Conservation (phyloP, 1,140 invertebrate genomes). For the Brachionus manjavacas region DNA sequence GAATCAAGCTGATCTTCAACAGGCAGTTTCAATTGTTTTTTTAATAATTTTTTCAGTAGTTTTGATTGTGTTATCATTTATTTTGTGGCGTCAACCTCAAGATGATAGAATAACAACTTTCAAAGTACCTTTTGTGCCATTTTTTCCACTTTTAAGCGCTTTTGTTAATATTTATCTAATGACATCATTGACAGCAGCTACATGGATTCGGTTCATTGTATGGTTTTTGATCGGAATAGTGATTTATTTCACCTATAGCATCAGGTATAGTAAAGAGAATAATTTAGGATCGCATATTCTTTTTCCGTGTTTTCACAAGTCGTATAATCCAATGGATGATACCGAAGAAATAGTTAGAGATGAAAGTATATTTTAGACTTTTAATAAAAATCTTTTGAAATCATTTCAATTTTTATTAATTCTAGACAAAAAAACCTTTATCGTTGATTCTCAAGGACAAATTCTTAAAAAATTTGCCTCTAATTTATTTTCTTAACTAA, state of each 20-base stretch:
- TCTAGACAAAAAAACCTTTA: too few relatives aligned
- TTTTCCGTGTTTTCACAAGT: background rate
- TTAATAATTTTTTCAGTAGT: background rate
- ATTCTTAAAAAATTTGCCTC: too few relatives aligned
- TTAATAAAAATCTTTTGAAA: background rate
- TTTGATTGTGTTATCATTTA: background rate
- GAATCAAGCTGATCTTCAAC: constrained; percentile 43
- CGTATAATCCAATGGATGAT: background rate
- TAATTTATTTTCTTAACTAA: too few relatives aligned
- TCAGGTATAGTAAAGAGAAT: constrained; percentile 31
- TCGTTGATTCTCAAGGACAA: too few relatives aligned
- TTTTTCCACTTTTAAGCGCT: constrained; percentile 75
- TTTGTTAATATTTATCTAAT: constrained; percentile 81
- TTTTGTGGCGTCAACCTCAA: constrained; percentile 43
- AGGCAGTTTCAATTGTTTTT: background rate
- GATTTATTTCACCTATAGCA: constrained; percentile 28
- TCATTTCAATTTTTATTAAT: background rate
- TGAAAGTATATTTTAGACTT: background rate
- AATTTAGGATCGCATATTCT: background rate
- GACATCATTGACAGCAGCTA: constrained; percentile 73
- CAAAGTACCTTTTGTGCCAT: constrained; percentile 69
- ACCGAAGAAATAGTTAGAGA: constrained; percentile 6
- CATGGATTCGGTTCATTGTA: constrained; percentile 77
- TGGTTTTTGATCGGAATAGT: constrained; percentile 65
- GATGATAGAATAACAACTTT: constrained; percentile 44